Base-by-base conservation (phyloP, 2,113 vertebrate genomes). In the Hydrolagus affinis region DNA sequence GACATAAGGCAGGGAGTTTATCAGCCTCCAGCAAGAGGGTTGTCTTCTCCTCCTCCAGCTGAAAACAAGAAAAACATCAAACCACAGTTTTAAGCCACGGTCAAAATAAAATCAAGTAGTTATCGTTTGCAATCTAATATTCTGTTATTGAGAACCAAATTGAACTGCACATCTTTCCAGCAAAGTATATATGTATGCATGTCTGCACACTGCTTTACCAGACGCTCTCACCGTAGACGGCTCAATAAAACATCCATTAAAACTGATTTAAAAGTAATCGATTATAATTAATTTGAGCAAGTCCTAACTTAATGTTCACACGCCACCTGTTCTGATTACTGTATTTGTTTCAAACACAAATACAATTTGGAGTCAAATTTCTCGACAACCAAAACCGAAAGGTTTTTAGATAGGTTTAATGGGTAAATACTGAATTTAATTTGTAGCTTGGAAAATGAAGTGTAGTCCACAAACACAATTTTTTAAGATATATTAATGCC, bases 21-120 rank as follows among this genome's bases (percentile, higher is more conserved):
- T 99, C 97, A 87, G 93, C 93, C 93, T 99, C 96, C 88, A 95
- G 87, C 80, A 94, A 89, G 90, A 99, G 91, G 87, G 91, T 88
- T 86, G 93, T 89, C 90, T 95, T 96, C 85, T 98, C 95, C 85
- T 97, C 96, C 85, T 95, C 91, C 89, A 97, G 92, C 97, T 99
- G 93, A 88, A 90, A 0, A 0, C 59, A 86, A 68, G 59, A 77
- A 80, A 83, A 17, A 68, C 15, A 83, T 66, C 30, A 28, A 30
- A 17, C 30, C 32, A n/a, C 62, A 28, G 21, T 9, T 75, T 30
- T 19, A 62, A 14, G 2, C 28, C 59, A 64, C 77, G 28, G 14
- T 25, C 75, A 78, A n/a, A 62, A 78, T 30, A 78, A 23, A 25
- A 12, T 80, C 59, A 78, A 74, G 14, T 66, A 23, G 66, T 66